Base-by-base conservation (phyloP, 1,140 invertebrate species). In the Liolophura sinensis region DNA sequence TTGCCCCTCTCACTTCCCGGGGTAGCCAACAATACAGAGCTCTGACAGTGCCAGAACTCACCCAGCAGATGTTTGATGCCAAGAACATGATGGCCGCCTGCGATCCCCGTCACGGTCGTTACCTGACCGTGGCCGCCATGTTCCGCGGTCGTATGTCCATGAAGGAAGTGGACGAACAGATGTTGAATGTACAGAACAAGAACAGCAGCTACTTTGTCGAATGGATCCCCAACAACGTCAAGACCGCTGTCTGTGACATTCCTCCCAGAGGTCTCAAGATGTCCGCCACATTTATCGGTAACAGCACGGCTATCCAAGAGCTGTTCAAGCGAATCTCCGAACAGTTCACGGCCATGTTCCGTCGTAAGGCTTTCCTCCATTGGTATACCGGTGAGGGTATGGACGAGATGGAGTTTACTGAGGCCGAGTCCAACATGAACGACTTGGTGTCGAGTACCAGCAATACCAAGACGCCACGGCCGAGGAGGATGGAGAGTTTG, bases 101-200 rank as follows among this genome's bases (percentile, higher is more conserved):
- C 75, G 90, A 92, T 79, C 90, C 91, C 0, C 78, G 89, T 55
- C 88, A 89, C 67, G 91, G 91, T 0, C 79, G 84, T 40, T 87
- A 87, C 73, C 75, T 87, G 5, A 93, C 92, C 1, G 90, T 95
- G 1, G 94, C 95, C 3, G 74, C 94, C 56, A 93, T 98, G 76
- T 98, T 97, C 90, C 89, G 93, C 62, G 95, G 87, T 47, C 88
- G 93, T 59, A 96, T 98, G 94, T 96, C 94, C 40, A 97, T 97
- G 95, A 96, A 95, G 86, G 94, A 96, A 81, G 91, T 88, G 5
- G 76, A 78, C 55, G 76, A 77, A 50, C 69, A 75, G 62, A 73
- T 75, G 69, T 20, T 72, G 15, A 67, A 72, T 48, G 66, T 76
- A 31, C 72, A 76, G 66, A 72, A 73, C 49, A 75, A 75, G 62